Evolutionary conservation across 53 echinoderm and acorn worm species (phyloP).

Genomic region (Actinopyga echinites): DNA sequence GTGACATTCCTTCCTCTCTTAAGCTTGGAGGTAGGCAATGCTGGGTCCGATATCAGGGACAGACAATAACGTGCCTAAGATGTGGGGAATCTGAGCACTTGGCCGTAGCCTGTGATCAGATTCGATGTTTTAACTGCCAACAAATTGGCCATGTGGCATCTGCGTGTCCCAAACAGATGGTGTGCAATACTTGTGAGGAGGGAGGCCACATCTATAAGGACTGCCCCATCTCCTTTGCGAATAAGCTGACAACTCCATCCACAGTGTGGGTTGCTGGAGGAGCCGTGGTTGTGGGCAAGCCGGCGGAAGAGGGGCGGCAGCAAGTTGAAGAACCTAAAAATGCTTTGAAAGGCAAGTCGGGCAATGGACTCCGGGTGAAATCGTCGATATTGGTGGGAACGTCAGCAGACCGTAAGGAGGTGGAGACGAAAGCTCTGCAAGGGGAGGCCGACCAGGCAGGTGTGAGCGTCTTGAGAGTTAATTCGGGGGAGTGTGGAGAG

Average conservation of each 20-base stretch:
- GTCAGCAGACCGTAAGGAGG: no score
- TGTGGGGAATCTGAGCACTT: not conserved
- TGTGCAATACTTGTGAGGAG: not conserved
- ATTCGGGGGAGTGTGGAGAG: no score
- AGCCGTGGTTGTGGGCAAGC: not conserved
- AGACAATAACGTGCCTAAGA: not conserved
- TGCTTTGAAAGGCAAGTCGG: no score
- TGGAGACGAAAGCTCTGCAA: no score
- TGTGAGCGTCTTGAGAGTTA: no score
- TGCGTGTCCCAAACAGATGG: not conserved
- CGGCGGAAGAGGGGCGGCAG: not conserved
- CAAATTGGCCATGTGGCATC: not conserved
- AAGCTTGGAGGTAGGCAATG: not conserved
- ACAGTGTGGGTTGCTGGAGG: not conserved
- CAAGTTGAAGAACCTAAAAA: no score
- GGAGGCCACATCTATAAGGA: not conserved
- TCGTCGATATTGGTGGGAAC: no score
- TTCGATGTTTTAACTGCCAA: not conserved
- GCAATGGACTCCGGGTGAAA: no score
- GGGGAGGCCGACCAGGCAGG: no score
- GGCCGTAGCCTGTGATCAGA: not conserved
- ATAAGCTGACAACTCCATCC: not conserved
- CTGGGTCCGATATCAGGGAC: conserved; percentile 6
- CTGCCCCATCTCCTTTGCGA: not conserved
- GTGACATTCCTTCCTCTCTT: not conserved